phyloP scores from a whole-genome alignment of 2,113 vertebrate species.

The Mustelus asterias region DNA sequence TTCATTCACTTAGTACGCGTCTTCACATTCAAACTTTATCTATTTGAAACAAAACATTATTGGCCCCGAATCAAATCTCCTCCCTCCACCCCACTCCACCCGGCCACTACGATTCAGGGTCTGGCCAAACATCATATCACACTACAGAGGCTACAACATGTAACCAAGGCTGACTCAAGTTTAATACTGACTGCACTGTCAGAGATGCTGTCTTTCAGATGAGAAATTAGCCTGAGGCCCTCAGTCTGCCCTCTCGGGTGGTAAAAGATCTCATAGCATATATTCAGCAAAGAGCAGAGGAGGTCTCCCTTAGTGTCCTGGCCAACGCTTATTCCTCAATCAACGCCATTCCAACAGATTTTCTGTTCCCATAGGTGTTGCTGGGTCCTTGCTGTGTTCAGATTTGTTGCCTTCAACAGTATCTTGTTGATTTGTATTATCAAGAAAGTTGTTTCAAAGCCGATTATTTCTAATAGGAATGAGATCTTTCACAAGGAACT shows the following conservation, averaged over 20 bases:
- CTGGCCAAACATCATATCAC: too few relatives aligned
- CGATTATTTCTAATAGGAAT: not conserved
- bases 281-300: not conserved
- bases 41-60: too few relatives aligned
- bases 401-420: not conserved
- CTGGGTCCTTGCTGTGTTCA: not conserved
- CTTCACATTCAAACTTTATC: too few relatives aligned
- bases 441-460: not conserved
- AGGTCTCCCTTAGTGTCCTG: not conserved
- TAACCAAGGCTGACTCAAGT: not conserved
- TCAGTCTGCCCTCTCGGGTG: not conserved
- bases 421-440: not conserved
- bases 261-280: not conserved
- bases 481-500: not conserved
- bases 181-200: not conserved
- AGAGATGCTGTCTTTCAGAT: not conserved
- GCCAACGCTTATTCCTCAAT: not conserved
- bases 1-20: too few relatives aligned
- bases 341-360: not conserved
- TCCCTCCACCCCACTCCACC: too few relatives aligned
- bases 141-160: not conserved
- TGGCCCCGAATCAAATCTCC: too few relatives aligned
- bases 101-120: too few relatives aligned
- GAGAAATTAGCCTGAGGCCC: not conserved
- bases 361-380: not conserved